Evolutionary conservation across 1,140 invertebrate species (phyloP), one percentile per base, ranked within the genome.

Genomic region (Tetramorium simillimum): DNA sequence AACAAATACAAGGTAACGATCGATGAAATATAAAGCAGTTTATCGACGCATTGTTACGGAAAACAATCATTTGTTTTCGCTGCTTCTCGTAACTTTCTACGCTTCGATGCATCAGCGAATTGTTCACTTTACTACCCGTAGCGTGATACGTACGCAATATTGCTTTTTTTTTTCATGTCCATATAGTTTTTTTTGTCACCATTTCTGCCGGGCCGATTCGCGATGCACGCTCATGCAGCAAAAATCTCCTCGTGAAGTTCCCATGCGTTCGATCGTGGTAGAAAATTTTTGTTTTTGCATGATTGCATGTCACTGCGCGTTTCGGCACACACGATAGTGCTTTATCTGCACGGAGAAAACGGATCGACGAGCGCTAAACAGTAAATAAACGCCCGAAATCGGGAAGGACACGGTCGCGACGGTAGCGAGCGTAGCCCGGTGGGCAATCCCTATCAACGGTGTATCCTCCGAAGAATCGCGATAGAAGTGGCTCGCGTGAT

Each of bases 31-130:
- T 49, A 58, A 72, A 86, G 63, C 78, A 86, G 72, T 72, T 84
- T 88, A 77, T 67, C 46, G 58, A 62, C 33, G 46, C 75, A 90
- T 53, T 72, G 75, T 88, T 84, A 60, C 82, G 86, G 70, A 90
- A 91, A 91, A 84, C 84, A 82, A 91, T 91, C 85, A 86, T 90
- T 91, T 91, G 84, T 88, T 91, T 90, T 84, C 60, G 24, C 65
- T 72, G 56, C 37, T 78, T 10, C 65, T 62, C 65, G 53, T 90
- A 88, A 88, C 86, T 90, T 86, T 62, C 53, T 67, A 77, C 21
- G 82, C 65, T 53, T 56, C 89, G 86, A 60, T 86, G 77, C 84
- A 53, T 86, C 77, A 21, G 21, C 49, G 77, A 90, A 88, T 88
- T 69, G 87, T 80, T 73, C 40, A 90, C 58, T 63, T 58, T 62